A percentile compares a stretch with the other conserved stretches of the same genome.
Evolutionary conservation across 2,888 invertebrate genomes (phyloP).

Genomic region (Timema podura): DNA sequence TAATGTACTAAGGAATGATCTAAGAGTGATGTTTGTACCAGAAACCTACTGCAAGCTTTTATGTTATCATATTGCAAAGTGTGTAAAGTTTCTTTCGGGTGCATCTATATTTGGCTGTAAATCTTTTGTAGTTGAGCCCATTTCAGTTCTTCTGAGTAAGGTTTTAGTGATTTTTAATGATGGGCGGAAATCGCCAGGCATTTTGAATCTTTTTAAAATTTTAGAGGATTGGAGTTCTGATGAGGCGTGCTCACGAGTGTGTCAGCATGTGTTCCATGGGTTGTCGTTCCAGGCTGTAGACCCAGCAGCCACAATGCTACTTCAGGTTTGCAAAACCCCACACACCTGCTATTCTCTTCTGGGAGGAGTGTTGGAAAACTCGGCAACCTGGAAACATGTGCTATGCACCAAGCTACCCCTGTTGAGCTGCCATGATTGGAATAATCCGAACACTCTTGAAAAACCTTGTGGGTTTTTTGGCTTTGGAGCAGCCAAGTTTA

Average conservation of each 20-base stretch:
- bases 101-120: constrained; percentile 27
- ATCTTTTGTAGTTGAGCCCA: constrained; percentile 42
- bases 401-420: constrained; percentile 59
- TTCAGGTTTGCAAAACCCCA: constrained; percentile 47
- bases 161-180: constrained; percentile 55
- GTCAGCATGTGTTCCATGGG: constrained; percentile 51
- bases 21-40: constrained; percentile 55
- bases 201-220: constrained; percentile 53
- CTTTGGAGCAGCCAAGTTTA: constrained; percentile 38
- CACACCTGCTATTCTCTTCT: constrained; percentile 50
- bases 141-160: constrained; percentile 59
- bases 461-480: constrained; percentile 60
- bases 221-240: constrained; percentile 51
- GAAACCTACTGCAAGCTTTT: constrained; percentile 56
- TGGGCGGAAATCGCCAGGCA: constrained; percentile 45
- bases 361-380: constrained; percentile 49
- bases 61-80: constrained; percentile 56
- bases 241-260: constrained; percentile 35
- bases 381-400: constrained; percentile 62
- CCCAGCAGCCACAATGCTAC: constrained; percentile 51
- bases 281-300: constrained; percentile 59
- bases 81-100: constrained; percentile 57
- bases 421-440: constrained; percentile 49
- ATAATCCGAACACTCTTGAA: constrained; percentile 51
- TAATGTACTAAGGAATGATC: constrained; percentile 56